These are phyloP conservation scores for Trachelus stipa DNA, from an alignment of 2,888 invertebrate genomes.

Conservation along the genomic window DNA sequence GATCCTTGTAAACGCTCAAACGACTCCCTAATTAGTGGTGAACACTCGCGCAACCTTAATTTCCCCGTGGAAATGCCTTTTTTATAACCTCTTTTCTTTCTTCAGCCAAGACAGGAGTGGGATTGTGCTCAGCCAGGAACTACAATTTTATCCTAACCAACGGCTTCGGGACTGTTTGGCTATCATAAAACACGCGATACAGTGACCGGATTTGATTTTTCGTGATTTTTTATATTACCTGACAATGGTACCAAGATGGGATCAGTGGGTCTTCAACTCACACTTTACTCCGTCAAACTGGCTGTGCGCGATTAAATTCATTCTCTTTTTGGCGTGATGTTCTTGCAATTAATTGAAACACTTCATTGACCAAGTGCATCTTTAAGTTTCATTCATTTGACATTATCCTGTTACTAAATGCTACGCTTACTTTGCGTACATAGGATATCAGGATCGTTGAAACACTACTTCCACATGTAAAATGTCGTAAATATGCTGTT, in stretches of 20 bases:
- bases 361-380: not conserved
- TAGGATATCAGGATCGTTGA: slow-evolving; percentile 6
- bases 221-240: not conserved
- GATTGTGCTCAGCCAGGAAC: slow-evolving; percentile 24
- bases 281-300: slow-evolving; percentile 15
- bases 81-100: slow-evolving; percentile 41
- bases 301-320: slow-evolving; percentile 18
- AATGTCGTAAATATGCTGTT: slow-evolving; percentile 51
- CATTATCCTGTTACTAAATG: not conserved
- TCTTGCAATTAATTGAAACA: not conserved
- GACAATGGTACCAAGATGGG: not conserved
- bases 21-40: not conserved
- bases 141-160: not conserved
- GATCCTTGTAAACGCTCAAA: not conserved
- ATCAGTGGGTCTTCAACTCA: not conserved
- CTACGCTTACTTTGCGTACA: not conserved
- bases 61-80: slow-evolving; percentile 20
- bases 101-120: slow-evolving; percentile 23
- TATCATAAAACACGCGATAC: not conserved
- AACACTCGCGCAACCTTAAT: not conserved
- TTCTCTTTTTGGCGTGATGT: slow-evolving; percentile 13
- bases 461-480: slow-evolving; percentile 19
- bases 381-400: not conserved
- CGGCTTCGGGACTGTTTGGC: not conserved
- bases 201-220: not conserved